Base-by-base conservation (phyloP, 2,888 invertebrate species). In the Abrostola triplasia region DNA sequence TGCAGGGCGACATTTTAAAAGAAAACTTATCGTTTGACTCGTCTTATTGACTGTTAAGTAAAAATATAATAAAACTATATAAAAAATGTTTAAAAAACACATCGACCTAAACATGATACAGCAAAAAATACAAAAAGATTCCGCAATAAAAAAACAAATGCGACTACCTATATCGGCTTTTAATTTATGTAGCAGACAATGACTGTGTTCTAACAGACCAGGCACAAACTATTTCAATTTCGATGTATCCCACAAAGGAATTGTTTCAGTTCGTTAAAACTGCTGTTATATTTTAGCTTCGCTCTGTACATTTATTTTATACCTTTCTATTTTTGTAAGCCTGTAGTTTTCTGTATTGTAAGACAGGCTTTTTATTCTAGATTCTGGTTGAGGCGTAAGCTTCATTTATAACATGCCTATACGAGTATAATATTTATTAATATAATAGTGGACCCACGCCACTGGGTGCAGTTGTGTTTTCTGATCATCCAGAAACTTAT, bases 231-330 rank as follows among this genome's bases (percentile, higher is more conserved):
- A 36, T 64, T 68, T 41, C 10, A 56, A 57, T 66, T 72, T 44
- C 12, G 9, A 53, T 53, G 48, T 53, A 48, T 42, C 41, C 40
- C 7, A 73, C 68, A 73, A 73, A 67, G 55, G 55, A 52, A 69
- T 59, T 40, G 59, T 49, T 67, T 59, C 24, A 37, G 11, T 67
- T 36, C 38, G 10, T 58, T 67, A 36, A 59, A 59, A 55, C 51
- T 54, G 54, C 36, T 51, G 47, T 54, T 47, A 55, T 12, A 5
- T 36, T 72, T 51, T n/a, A 64, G 8, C n/a, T 40, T 36, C 65
- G n/a, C 51, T 9, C 8, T 24, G 24, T 24, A 40, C 40, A 10
- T 8, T 49, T 12, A 24, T 12, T 7, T 12, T 47, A 24, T 5
- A 11, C 6, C 5, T 49, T 35, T 49, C n/a, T 24, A 6, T 13